Evolutionary conservation across 2,113 vertebrate species (phyloP), one percentile per base, ranked within the genome.

Genomic region (Hydropotes inermis): DNA sequence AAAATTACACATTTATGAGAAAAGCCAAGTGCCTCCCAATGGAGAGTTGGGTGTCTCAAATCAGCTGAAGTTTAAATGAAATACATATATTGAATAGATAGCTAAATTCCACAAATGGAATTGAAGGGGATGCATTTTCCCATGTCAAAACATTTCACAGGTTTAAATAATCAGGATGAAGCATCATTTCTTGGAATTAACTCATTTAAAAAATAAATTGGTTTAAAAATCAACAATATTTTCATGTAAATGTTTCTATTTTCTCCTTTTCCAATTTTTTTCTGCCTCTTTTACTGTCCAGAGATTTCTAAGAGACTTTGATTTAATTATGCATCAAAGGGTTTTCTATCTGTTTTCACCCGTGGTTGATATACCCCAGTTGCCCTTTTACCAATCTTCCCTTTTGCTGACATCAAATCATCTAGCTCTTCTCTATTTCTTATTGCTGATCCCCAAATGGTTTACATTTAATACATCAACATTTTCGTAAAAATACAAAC

Each of bases 1-100:
- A 98, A 99, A 99, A 99, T 99, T 99, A 98, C 98, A 98, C 98
- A 99, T 99, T 98, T 98, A 97, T 98, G 98, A 98, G 97, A 98
- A 98, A 98, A 98, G 92, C 79, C 97, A 97, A 98, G 97, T 97
- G 88, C 55, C 96, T 99, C 89, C 97, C 97, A 96, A 74, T 97
- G 95, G 96, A 97, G 87, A 98, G 83, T 54, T 92, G 97, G 94
- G 89, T 98, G 92, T 97, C 98, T 98, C 92, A 98, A 98, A 99
- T 98, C 97, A 98, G 91, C 96, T 97, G 96, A 98, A 98, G 95
- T 96, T 52, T 97, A 97, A 98, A 97, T 97, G 97, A 98, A 98
- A 98, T 98, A 98, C 97, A 98, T 97, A 96, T 87, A 97, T 88
- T 98, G 96, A 98, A 94, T 36, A 97, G 95, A 96, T 95, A 98